A percentile compares a stretch with the other conserved stretches of the same genome.
Evolutionary conservation across 1,140 invertebrate genomes (phyloP).

Genomic region (Daktulosphaira vitifoliae): DNA sequence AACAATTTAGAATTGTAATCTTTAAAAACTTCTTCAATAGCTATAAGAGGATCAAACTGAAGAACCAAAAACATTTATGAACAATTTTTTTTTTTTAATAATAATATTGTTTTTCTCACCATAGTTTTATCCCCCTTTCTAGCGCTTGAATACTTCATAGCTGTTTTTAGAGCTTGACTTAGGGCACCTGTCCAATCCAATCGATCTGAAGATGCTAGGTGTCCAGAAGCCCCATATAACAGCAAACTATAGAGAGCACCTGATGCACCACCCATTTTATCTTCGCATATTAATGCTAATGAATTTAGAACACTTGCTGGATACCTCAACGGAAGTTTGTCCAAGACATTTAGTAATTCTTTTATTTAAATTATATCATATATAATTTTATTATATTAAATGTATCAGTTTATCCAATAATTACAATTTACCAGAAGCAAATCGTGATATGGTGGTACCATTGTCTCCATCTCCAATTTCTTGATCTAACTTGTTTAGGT

Average conservation of each 20-base stretch:
- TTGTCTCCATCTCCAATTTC: slow-evolving; percentile 76
- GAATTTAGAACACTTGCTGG: slow-evolving; percentile 47
- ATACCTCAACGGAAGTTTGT: slow-evolving; percentile 41
- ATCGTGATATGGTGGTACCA: slow-evolving; percentile 59
- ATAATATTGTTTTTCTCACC: slow-evolving; percentile 45
- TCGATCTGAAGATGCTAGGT: slow-evolving; percentile 35
- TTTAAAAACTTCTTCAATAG: slow-evolving; percentile 2
- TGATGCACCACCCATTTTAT: slow-evolving; percentile 60
- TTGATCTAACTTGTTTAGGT: slow-evolving; percentile 62
- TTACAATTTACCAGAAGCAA: slow-evolving; percentile 49
- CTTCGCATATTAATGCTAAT: slow-evolving; percentile 53
- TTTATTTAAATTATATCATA: slow-evolving; percentile 41
- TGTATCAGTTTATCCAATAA: neutral
- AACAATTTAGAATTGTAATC: neutral
- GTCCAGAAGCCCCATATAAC: slow-evolving; percentile 50
- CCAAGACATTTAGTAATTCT: neutral
- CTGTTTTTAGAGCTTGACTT: slow-evolving; percentile 48
- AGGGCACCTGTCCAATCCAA: slow-evolving; percentile 48
- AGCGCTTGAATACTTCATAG: slow-evolving; percentile 64
- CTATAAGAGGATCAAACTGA: slow-evolving; percentile 25
- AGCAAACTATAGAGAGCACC: slow-evolving; percentile 64
- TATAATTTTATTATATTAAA: slow-evolving; percentile 36
- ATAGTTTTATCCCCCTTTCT: slow-evolving; percentile 67
- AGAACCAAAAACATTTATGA: neutral
- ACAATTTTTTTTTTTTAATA: no score